Evolutionary conservation across 2,113 vertebrate genomes (phyloP).

Genomic region (Podilymbus podiceps): DNA sequence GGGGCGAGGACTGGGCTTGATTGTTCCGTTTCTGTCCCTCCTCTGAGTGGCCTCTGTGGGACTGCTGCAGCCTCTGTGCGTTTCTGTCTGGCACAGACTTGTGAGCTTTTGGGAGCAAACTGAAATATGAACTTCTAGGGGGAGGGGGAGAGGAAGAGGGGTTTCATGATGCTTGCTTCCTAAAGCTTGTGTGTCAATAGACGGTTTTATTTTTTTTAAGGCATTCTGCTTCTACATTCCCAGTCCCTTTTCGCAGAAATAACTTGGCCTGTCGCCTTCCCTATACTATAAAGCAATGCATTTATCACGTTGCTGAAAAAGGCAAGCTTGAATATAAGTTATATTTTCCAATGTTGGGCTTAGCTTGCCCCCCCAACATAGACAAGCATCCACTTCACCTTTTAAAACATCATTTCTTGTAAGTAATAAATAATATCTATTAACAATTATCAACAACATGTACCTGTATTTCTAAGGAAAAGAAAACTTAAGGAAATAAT

Average conservation of each 20-base stretch:
- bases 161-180: conserved; percentile 71
- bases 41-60: conserved; percentile 91
- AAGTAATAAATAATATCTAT: neutral
- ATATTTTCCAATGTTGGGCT: conserved; percentile 15
- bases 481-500: neutral
- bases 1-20: conserved; percentile 81
- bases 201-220: conserved; percentile 54
- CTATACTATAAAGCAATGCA: conserved; percentile 27
- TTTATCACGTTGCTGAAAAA: conserved; percentile 64
- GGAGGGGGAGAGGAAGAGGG: conserved; percentile 71
- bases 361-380: neutral
- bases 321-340: conserved; percentile 28
- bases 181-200: conserved; percentile 70
- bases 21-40: conserved; percentile 89
- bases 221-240: conserved; percentile 58
- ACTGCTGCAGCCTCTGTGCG: conserved; percentile 86
- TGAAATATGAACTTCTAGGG: conserved; percentile 88
- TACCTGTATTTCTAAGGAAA: neutral
- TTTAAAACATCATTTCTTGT: neutral
- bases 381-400: neutral
- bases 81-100: conserved; percentile 93
- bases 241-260: conserved; percentile 33
- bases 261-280: conserved; percentile 47
- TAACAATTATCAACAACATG: neutral
- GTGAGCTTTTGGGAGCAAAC: conserved; percentile 93